These are phyloP conservation scores for Danaus plexippus DNA, from an alignment of 1,140 invertebrate species.

Conservation along the genomic window DNA sequence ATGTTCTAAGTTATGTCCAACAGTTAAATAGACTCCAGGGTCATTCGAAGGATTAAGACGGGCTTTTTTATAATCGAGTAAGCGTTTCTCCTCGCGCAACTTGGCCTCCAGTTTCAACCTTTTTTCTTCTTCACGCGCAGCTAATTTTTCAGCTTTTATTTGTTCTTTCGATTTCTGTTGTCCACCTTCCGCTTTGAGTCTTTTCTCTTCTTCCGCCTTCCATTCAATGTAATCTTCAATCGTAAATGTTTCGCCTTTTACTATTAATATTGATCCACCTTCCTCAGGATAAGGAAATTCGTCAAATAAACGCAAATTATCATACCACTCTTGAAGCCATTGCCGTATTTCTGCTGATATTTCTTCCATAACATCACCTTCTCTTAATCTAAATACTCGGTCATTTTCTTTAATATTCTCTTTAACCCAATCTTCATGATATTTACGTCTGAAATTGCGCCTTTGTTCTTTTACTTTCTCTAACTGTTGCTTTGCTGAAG, in stretches of 20 bases:
- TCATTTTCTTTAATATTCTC: constrained; percentile 72
- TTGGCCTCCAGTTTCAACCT: constrained; percentile 42
- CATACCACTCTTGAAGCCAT: constrained; percentile 77
- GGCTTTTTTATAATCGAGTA: constrained; percentile 52
- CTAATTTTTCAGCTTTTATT: constrained; percentile 57
- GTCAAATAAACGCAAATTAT: constrained; percentile 45
- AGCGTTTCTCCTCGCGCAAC: constrained; percentile 44
- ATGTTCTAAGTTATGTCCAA: constrained; percentile 31
- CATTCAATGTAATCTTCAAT: constrained; percentile 57
- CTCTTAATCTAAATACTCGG: constrained; percentile 70
- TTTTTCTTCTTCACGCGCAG: constrained; percentile 46
- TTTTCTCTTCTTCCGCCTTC: constrained; percentile 47
- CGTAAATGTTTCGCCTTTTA: constrained; percentile 58
- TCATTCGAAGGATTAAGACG: constrained; percentile 56
- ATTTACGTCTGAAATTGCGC: constrained; percentile 65
- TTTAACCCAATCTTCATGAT: constrained; percentile 68
- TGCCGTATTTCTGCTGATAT: constrained; percentile 78
- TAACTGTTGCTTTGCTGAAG: constrained; percentile 62
- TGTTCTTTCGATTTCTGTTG: constrained; percentile 52
- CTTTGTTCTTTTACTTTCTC: constrained; percentile 68
- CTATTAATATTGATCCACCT: constrained; percentile 59
- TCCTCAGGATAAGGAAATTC: constrained; percentile 61
- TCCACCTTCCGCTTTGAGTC: constrained; percentile 44
- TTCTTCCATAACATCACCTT: constrained; percentile 77
- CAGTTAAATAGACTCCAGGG: constrained; percentile 48